phyloP scores from a whole-genome alignment of 2,113 vertebrate genomes.

The Tauraco erythrolophus region DNA sequence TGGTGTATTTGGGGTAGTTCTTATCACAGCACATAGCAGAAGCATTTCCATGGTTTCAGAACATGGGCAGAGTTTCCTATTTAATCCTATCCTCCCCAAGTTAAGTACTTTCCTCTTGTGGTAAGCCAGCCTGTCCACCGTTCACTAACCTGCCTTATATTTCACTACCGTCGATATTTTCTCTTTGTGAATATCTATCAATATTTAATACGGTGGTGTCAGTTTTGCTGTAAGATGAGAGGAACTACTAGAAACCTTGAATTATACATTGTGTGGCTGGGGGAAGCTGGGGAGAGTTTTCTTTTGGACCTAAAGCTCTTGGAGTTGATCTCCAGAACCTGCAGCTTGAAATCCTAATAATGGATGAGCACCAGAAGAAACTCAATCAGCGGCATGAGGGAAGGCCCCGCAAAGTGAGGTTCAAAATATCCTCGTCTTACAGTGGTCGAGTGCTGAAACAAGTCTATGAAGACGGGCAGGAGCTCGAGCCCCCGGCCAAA shows the following conservation, averaged over 20 bases:
- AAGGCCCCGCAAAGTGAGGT: slow-evolving; percentile 91
- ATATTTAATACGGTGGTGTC: slow-evolving; percentile 79
- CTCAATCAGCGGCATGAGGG: slow-evolving; percentile 74
- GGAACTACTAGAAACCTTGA: slow-evolving; percentile 50
- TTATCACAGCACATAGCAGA: not conserved
- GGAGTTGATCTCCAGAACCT: not conserved
- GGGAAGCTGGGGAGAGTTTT: slow-evolving; percentile 44
- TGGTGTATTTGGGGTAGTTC: slow-evolving; percentile 4
- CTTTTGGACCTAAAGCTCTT: not conserved
- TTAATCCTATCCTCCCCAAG: not conserved
- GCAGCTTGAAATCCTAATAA: slow-evolving; percentile 21
- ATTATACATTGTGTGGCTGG: slow-evolving; percentile 68
- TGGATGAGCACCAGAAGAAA: slow-evolving; percentile 88
- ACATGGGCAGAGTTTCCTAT: not conserved
- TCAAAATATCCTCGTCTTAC: slow-evolving; percentile 93
- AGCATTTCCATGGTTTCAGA: slow-evolving; percentile 16
- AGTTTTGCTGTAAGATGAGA: slow-evolving; percentile 78
- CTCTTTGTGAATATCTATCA: slow-evolving; percentile 68
- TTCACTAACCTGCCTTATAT: not conserved
- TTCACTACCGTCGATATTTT: not conserved
- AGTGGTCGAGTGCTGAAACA: slow-evolving; percentile 94
- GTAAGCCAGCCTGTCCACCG: not conserved
- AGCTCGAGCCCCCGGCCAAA: slow-evolving; percentile 89
- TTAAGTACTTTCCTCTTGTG: not conserved
- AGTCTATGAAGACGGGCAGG: slow-evolving; percentile 94